Percentiles rank a stretch among this genome's conserved stretches.
Conservation (phyloP, 1,140 invertebrate genomes). For the Lysiphlebus fabarum region DNA sequence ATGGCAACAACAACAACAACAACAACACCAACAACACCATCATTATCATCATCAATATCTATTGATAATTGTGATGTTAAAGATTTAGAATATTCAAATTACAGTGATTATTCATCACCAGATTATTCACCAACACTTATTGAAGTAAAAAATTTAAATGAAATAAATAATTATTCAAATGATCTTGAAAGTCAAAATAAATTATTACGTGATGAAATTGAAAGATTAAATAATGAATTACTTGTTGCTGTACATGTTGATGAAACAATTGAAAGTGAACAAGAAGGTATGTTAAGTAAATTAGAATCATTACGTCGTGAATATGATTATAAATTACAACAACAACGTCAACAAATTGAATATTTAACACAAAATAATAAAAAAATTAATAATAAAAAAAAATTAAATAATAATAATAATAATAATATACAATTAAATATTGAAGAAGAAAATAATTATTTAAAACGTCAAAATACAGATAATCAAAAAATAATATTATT, state of each 20-base stretch:
- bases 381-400: conserved; percentile 20
- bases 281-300: conserved; percentile 20
- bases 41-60: conserved; percentile 34
- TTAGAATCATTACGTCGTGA: conserved; percentile 15
- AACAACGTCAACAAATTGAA: conserved; percentile 26
- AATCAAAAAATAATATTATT: conserved; percentile 44
- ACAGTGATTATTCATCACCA: conserved; percentile 37
- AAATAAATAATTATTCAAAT: background rate
- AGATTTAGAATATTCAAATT: conserved; percentile 39
- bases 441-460: conserved; percentile 37
- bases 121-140: conserved; percentile 26
- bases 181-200: conserved; percentile 36
- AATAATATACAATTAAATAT: conserved; percentile 31
- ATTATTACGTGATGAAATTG: conserved; percentile 59
- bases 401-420: too few species aligned
- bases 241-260: conserved; percentile 54
- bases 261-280: conserved; percentile 54
- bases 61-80: conserved; percentile 37
- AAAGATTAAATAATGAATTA: conserved; percentile 60
- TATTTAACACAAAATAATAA: conserved; percentile 22
- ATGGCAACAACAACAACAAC: conserved; percentile 23
- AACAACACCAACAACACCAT: conserved; percentile 29
- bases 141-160: conserved; percentile 13
- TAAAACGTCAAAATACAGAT: conserved; percentile 42
- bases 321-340: conserved; percentile 24